phyloP scores from a whole-genome alignment of 2,113 vertebrate genomes.

The Phylloscopus whistleri region DNA sequence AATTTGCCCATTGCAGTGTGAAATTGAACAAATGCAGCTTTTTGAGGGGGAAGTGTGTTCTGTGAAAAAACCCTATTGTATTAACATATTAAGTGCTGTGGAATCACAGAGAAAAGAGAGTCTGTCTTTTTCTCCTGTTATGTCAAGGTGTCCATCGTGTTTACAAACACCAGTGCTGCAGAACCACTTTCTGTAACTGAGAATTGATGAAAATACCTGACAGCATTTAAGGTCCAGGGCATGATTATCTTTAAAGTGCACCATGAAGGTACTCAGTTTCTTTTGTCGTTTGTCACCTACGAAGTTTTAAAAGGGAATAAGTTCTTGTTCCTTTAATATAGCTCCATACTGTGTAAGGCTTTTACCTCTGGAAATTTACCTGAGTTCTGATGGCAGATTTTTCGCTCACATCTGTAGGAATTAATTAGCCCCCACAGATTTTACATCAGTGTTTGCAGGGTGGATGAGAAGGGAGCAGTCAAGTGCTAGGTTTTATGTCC shows the following conservation, averaged over 20 bases:
- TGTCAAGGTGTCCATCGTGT: background rate
- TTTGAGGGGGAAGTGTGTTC: background rate
- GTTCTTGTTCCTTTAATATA: background rate
- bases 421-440: background rate
- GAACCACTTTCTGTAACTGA: background rate
- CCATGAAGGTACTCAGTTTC: background rate
- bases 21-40: slow-evolving; percentile 1
- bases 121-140: background rate
- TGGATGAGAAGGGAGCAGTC: background rate
- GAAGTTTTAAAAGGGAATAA: background rate
- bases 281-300: background rate
- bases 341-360: background rate
- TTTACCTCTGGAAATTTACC: background rate
- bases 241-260: background rate
- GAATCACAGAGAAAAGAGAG: background rate
- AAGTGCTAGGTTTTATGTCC: background rate
- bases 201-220: background rate
- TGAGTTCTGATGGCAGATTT: background rate
- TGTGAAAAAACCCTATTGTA: background rate
- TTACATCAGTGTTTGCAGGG: background rate
- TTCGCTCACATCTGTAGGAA: background rate
- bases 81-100: background rate
- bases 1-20: background rate
- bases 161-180: background rate
- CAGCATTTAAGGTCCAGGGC: background rate